Conservation (phyloP, 2,888 invertebrate genomes). For the Stenchaetothrips biformis region DNA sequence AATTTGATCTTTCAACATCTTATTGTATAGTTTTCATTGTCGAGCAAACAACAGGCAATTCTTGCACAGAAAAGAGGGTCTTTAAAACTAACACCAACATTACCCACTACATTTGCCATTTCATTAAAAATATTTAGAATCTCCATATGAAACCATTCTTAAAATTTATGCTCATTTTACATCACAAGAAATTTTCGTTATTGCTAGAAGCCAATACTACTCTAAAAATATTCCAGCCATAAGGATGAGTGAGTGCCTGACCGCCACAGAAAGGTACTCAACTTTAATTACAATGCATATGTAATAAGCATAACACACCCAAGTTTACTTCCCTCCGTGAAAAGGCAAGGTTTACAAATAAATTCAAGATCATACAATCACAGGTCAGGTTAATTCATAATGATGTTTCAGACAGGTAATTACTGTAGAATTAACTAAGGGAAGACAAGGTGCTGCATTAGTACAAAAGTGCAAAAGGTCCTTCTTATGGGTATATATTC, state of each 20-base stretch:
- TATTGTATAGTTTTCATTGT: too few species aligned
- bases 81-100: too few species aligned
- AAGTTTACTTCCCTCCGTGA: neutral
- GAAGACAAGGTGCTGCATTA: neutral
- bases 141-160: too few species aligned
- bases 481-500: too few species aligned
- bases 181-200: neutral
- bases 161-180: neutral
- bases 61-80: too few species aligned
- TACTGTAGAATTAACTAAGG: neutral
- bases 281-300: neutral
- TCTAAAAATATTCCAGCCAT: neutral
- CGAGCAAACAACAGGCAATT: too few species aligned
- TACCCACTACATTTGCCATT: too few species aligned
- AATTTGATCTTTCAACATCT: too few species aligned
- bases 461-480: neutral
- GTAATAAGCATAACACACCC: neutral
- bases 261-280: too few species aligned
- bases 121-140: too few species aligned
- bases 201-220: neutral
- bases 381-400: neutral
- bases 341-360: neutral
- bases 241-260: too few species aligned
- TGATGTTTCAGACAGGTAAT: neutral
- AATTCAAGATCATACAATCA: neutral